A percentile compares a stretch with the other conserved stretches of the same genome.
Conservation (phyloP, 2,888 invertebrate species). For the Amiota minor region DNA sequence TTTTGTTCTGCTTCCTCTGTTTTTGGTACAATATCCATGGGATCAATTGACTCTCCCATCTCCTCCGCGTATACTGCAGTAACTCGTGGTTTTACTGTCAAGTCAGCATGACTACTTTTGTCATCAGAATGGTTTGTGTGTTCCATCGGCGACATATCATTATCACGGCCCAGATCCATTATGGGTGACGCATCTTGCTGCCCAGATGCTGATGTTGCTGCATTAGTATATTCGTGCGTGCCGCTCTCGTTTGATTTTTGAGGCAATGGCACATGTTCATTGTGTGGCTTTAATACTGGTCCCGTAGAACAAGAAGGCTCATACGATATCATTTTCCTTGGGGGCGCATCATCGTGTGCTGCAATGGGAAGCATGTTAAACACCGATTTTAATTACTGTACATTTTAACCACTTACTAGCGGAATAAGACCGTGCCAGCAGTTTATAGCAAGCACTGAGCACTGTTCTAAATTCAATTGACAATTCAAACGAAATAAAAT, state of each 20-base stretch:
- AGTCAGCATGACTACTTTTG: conserved; percentile 43
- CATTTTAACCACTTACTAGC: conserved; percentile 68
- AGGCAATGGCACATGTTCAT: conserved; percentile 55
- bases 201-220: conserved; percentile 25
- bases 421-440: conserved; percentile 12
- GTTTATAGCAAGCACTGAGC: conserved; percentile 6
- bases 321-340: conserved; percentile 59
- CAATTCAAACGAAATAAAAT: background rate
- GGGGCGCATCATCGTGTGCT: conserved; percentile 63
- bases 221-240: conserved; percentile 47
- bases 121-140: conserved; percentile 58
- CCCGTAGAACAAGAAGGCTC: conserved; percentile 62
- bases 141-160: conserved; percentile 57
- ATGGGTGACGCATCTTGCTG: conserved; percentile 49
- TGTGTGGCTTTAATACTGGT: conserved; percentile 49
- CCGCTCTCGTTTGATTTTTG: conserved; percentile 60
- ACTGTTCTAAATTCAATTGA: conserved; percentile 12
- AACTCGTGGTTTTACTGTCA: conserved; percentile 50
- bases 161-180: conserved; percentile 49
- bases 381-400: conserved; percentile 65
- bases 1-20: conserved; percentile 60
- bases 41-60: conserved; percentile 67
- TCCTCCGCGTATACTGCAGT: conserved; percentile 53
- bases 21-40: conserved; percentile 70
- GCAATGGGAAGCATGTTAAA: conserved; percentile 68